Evolutionary conservation across 2,888 invertebrate genomes (phyloP), one percentile per base, ranked within the genome.

Genomic region (Strigamia maritima): DNA sequence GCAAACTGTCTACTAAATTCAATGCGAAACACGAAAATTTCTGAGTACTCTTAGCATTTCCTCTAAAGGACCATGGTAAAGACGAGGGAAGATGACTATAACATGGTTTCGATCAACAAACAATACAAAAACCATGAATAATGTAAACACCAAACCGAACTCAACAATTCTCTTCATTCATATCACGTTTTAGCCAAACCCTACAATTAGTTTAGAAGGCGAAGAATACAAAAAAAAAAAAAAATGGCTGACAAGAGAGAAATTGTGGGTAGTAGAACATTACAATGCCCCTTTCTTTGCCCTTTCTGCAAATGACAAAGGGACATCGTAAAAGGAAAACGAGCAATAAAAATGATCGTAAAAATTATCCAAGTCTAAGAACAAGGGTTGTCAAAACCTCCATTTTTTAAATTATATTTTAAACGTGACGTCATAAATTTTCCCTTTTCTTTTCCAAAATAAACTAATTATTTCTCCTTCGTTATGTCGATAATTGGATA

Each of bases 391-490:
- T 54, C 54, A 19, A 54, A 19, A 54, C 54, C 54, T 54, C 54
- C 54, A 54, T 54, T 54, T 54, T 54, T 54, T 16, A 19, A 54
- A 54, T 54, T 54, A 54, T 54, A 19, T 54, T 10, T 54, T 19
- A 54, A 54, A 54, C 54, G 54, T 54, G 54, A 54, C 54, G 54
- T 19, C 54, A 19, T 54, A 54, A 54, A 54, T 54, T 54, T 54
- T 10, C 7, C 19, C 54, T 44, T 54, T 54, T 54, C 54, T 54
- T 19, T 54, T 19, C 19, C 54, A 54, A 54, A 54, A 54, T 54
- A 54, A 54, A 54, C 54, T 54, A 54, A 54, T 54, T 54, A 54
- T 54, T 54, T 54, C 54, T 54, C 54, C 19, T 54, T 54, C 54
- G 54, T 54, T 54, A 54, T 19, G 54, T 54, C 54, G 54, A 54